Base-by-base conservation (phyloP, 2,797 vertebrate species). In the Eidolon dupreanum region DNA sequence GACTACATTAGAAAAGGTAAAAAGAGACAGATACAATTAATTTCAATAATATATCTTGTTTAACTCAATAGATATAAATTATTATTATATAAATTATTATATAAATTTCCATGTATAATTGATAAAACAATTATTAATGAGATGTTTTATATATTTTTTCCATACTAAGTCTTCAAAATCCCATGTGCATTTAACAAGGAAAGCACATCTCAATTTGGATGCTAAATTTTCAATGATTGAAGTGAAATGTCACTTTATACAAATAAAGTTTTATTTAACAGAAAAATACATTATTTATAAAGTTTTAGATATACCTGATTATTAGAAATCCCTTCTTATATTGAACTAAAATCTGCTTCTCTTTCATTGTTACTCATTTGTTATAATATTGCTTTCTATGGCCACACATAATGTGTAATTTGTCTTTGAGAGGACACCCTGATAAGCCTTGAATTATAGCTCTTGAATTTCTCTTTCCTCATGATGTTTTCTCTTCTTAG, bases 251-350 rank as follows among this genome's bases (percentile, higher is more conserved):
- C 61, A 74, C 17, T 92, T 92, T 74, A n/a, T 78, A 43, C 6
- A 94, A 94, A 36, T 63, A n/a, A 90, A 79, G 1, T 89, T 93
- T 86, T 89, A 6, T 78, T 83, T 90, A 71, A 90, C 77, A 81
- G 31, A 93, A 93, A 79, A 73, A 57, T 41, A 75, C 38, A 51
- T 10, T 87, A 24, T 82, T 90, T 51, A 53, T 78, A 84, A 92
- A 95, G 75, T 87, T 59, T 75, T 55, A 31, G 46, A 55, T 63
- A 33, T 92, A 28, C 7, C 38, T 26, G 28, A 46, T 87, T 96
- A 89, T 70, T 94, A 71, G 31, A 89, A 86, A 38, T 6, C 7
- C 28, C 13, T 49, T 70, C 13, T 41, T 70, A 66, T 22, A 78
- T 12, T 86, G 24, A 91, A 43, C 17, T 78, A 53, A 73, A 84